Base-by-base conservation (phyloP, 53 echinoderm and acorn worm genomes). In the Antedon mediterranea region DNA sequence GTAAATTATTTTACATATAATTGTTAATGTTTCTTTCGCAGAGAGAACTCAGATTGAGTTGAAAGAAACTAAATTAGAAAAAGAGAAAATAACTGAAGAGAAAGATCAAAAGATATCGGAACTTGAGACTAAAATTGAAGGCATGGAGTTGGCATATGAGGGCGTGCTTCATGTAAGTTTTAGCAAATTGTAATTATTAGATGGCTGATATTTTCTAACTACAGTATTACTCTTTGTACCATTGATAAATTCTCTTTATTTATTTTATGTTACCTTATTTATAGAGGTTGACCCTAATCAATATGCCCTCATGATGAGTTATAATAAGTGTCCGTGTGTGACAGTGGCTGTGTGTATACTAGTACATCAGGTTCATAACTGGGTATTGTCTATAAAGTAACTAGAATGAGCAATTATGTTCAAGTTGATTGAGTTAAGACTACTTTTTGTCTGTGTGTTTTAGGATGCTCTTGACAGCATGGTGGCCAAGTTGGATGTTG, bases 381-480 rank as follows among this genome's bases (percentile, higher is more conserved):
- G n/a, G n/a, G n/a, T n/a, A n/a, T n/a, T n/a, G n/a, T n/a, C 37
- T 37, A 37, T 37, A 37, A 37, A 37, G 37, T 37, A 6, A 6
- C 37, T 11, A 37, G n/a, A n/a, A n/a, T n/a, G n/a, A n/a, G n/a
- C n/a, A n/a, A n/a, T n/a, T n/a, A n/a, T n/a, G n/a, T 37, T 37
- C 4, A 11, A 6, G 4, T n/a, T n/a, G n/a, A n/a, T n/a, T n/a
- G n/a, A n/a, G n/a, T 37, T 11, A 57, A 23, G 23, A 57, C 20
- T 57, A 2, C 2, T 30, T 28, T 30, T 72, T 72, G 44, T 31
- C n/a, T n/a, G n/a, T 27, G 14, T 78, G 72, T 23, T 34, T 3
- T 75, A 94, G 95, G 95, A 94, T 82, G 91, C 95, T 3, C 81
- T 94, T 37, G 95, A 94, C 34, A 94, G 90, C 71, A 83, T 94